Evolutionary conservation across 2,113 vertebrate species (phyloP), one percentile per base, ranked within the genome.

Genomic region (Polypterus senegalus): DNA sequence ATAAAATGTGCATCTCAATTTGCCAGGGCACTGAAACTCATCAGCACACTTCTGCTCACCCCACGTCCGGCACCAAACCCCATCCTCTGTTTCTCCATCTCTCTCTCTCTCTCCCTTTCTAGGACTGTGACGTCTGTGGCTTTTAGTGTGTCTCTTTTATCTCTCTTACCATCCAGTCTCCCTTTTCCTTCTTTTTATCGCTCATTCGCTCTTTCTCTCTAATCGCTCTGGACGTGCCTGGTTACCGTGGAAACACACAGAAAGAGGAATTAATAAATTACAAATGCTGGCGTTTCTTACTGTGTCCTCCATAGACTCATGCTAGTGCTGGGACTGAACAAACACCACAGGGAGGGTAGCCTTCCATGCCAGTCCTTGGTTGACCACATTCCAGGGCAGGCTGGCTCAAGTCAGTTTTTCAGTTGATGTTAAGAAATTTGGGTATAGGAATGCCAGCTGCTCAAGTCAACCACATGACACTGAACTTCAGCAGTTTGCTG

Each of bases 231-330:
- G 79, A 84, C 83, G 81, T 43, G 70, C 81, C 70, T 69, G 48
- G 69, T 89, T 80, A 65, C 87, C 77, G 79, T 88, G 82, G 82
- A 3, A 69, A 90, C 74, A 66, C 69, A 77, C 84, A 88, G 88
- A 85, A 88, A 88, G 86, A 88, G 47, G 11, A 9, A 86, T 83
- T 85, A 86, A 85, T 86, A 86, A 88, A 90, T 86, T 89, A 89
- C 83, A 86, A 86, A 46, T 10, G 49, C 27, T 27, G 27, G 27
- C 27, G 27, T 27, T 27, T 27, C 27, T 27, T 27, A 27, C 27
- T 27, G 27, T 27, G 27, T 27, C 27, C 27, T 27, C 27, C 27
- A 27, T 27, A 27, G 27, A 27, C 27, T 27, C 27, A 27, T 27
- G 27, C 1, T 27, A 27, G 27, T 27, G 27, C 27, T 27, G 27